Evolutionary conservation across 2,113 vertebrate species (phyloP).

Genomic region (Hypanus sabinus): DNA sequence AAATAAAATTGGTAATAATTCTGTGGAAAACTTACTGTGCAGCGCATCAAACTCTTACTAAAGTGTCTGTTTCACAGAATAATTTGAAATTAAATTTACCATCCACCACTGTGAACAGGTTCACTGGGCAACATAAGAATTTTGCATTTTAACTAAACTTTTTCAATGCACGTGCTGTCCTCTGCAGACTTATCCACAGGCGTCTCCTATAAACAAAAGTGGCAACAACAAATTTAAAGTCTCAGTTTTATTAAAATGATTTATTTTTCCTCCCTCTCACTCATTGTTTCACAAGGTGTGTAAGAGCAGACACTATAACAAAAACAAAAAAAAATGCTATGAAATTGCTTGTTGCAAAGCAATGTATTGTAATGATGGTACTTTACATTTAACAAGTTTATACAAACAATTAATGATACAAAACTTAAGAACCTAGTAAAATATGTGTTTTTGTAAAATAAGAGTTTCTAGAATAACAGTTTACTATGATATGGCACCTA

Average conservation of each 20-base stretch:
- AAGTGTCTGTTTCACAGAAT: not conserved
- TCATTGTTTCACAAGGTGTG: not conserved
- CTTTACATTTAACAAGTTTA: too few species aligned
- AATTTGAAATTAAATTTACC: not conserved
- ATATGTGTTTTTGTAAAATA: not conserved
- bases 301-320: not conserved
- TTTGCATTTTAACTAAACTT: not conserved
- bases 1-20: conserved; percentile 8
- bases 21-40: not conserved
- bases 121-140: not conserved
- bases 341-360: not conserved
- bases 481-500: not conserved
- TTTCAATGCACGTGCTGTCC: not conserved
- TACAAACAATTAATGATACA: not conserved
- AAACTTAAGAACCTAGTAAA: not conserved
- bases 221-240: not conserved
- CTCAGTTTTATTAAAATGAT: too few species aligned
- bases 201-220: not conserved
- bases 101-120: not conserved
- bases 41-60: not conserved
- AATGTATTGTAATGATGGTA: not conserved
- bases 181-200: not conserved
- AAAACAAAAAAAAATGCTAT: not conserved
- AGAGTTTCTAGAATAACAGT: not conserved
- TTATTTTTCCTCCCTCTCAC: not conserved